Evolutionary conservation across 92 coral and sea anemone species (phyloP).

Genomic region (Epizoanthus rinbou): DNA sequence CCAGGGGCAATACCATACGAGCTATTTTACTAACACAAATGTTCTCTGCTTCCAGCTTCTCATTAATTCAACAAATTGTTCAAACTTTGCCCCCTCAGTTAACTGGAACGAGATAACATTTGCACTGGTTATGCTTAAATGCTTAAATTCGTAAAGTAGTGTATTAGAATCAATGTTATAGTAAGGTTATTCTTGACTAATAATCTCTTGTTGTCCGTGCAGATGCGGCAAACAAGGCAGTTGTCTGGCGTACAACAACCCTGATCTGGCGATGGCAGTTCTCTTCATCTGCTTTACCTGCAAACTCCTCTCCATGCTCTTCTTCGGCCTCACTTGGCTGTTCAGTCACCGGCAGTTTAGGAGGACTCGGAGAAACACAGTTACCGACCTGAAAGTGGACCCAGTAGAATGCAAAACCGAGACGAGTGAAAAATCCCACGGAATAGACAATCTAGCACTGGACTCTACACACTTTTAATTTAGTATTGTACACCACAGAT

Average conservation of each 20-base stretch:
- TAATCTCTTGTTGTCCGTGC: neutral
- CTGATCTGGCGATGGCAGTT: conserved; percentile 36
- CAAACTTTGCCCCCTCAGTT: too few species aligned
- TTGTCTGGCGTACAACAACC: conserved; percentile 39
- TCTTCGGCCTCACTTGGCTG: conserved; percentile 49
- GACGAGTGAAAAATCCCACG: neutral
- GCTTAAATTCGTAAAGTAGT: too few species aligned
- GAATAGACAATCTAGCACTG: conserved; percentile 33
- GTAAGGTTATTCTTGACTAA: too few species aligned
- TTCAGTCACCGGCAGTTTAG: conserved; percentile 52
- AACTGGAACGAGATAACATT: too few species aligned
- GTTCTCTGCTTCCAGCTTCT: too few species aligned
- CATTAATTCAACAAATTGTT: too few species aligned
- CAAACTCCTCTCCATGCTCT: conserved; percentile 42
- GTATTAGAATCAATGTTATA: too few species aligned
- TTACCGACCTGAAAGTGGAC: conserved; percentile 12
- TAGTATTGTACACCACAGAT: too few species aligned
- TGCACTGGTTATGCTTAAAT: too few species aligned
- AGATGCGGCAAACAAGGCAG: conserved; percentile 39
- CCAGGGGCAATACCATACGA: too few species aligned
- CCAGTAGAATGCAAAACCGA: neutral
- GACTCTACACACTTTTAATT: conserved; percentile 35
- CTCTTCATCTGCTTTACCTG: conserved; percentile 28
- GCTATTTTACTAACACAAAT: too few species aligned
- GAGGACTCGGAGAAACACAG: conserved; percentile 24